phyloP scores from a whole-genome alignment of 2,797 vertebrate genomes.

The Pogonophryne albipinna region DNA sequence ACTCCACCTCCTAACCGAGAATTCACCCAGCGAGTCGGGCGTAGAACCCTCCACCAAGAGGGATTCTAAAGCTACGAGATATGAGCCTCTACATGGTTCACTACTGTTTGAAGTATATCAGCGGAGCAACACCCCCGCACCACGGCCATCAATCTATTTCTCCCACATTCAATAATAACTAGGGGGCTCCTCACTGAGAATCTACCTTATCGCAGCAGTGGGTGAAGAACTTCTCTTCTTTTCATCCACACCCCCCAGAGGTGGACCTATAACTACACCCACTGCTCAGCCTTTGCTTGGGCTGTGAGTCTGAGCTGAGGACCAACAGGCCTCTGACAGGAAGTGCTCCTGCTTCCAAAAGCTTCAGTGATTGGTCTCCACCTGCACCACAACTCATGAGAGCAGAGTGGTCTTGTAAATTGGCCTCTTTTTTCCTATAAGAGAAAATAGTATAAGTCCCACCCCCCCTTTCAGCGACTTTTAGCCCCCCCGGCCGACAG shows the following conservation, averaged over 20 bases:
- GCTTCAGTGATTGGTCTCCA: conserved; percentile 18
- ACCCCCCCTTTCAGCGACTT: neutral
- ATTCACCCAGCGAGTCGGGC: conserved; percentile 73
- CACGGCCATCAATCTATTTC: conserved; percentile 31
- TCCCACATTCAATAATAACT: conserved; percentile 32
- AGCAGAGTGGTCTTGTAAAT: conserved; percentile 3
- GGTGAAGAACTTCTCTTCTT: neutral
- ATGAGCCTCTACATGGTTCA: conserved; percentile 40
- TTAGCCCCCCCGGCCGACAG: conserved; percentile 10
- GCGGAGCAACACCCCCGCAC: conserved; percentile 29
- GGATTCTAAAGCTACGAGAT: conserved; percentile 35
- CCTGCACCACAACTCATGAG: conserved; percentile 18
- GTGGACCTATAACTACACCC: conserved; percentile 21
- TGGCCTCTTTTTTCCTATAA: neutral
- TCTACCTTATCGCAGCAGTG: conserved; percentile 29
- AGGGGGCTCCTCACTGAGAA: conserved; percentile 23
- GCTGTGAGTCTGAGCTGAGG: conserved; percentile 50
- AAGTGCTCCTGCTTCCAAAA: conserved; percentile 25
- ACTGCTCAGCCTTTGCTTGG: conserved; percentile 39
- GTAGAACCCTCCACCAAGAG: conserved; percentile 44
- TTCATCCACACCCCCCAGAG: conserved; percentile 24
- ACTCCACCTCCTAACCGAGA: conserved; percentile 73
- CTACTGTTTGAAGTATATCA: conserved; percentile 14
- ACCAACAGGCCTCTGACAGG: conserved; percentile 46
- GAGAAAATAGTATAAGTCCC: neutral